Percentiles rank a stretch among this genome's conserved stretches.
phyloP scores from a whole-genome alignment of 2,888 invertebrate species.

The Lymantria dispar region DNA sequence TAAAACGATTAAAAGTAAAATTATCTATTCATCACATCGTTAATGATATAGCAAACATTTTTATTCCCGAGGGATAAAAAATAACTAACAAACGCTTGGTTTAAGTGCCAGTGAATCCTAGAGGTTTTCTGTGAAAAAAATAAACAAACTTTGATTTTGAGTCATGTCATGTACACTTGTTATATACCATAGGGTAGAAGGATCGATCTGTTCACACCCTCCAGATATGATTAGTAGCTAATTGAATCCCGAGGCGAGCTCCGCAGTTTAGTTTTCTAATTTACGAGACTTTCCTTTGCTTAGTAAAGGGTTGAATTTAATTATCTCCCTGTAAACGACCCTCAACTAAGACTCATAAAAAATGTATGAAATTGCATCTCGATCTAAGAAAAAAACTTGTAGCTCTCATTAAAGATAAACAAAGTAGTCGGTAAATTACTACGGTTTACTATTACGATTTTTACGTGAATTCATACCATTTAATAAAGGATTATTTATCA shows the following conservation, averaged over 20 bases:
- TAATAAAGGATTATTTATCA: too few species aligned
- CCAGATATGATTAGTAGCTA: conserved; percentile 81
- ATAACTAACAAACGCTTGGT: too few species aligned
- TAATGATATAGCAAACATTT: too few species aligned
- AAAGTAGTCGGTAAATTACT: too few species aligned
- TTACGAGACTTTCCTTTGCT: conserved; percentile 76
- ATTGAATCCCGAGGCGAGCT: conserved; percentile 80
- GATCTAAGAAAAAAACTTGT: conserved; percentile 43
- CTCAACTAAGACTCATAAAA: conserved; percentile 58
- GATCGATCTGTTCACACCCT: conserved; percentile 78
- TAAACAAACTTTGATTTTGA: conserved; percentile 18
- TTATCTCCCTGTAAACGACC: conserved; percentile 64
- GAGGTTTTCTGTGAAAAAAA: conserved; percentile 5
- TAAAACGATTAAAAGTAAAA: too few species aligned
- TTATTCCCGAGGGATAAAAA: too few species aligned
- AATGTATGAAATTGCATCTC: conserved; percentile 60
- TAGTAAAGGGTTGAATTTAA: conserved; percentile 79
- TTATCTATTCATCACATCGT: too few species aligned
- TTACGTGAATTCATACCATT: conserved; percentile 36
- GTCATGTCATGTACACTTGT: conserved; percentile 33
- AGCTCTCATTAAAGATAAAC: conserved; percentile 18
- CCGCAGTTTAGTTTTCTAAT: conserved; percentile 82
- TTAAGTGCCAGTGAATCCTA: too few species aligned
- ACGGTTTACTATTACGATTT: background rate
- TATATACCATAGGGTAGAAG: conserved; percentile 57